Evolutionary conservation across 2,797 vertebrate species (phyloP).

Genomic region (Ctenosaura bakeri): DNA sequence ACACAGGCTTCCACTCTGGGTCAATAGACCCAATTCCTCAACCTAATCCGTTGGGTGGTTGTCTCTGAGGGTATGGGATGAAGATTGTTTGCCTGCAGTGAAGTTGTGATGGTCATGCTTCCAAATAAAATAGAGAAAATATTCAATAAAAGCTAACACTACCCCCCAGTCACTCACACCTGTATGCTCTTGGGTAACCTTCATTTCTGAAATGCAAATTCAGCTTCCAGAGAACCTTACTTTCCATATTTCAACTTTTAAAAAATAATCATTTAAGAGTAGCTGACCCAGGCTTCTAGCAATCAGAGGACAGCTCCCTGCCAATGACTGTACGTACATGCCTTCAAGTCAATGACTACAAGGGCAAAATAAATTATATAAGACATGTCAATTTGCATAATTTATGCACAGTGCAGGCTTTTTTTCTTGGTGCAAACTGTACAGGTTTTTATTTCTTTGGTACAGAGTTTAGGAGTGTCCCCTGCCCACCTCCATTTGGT

Average conservation of each 20-base stretch:
- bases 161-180: neutral
- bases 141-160: neutral
- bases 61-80: neutral
- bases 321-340: neutral
- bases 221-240: neutral
- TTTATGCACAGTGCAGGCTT: neutral
- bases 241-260: neutral
- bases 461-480: neutral
- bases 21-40: neutral
- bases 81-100: neutral
- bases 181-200: neutral
- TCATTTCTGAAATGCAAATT: neutral
- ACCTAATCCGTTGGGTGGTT: neutral
- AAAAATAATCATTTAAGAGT: too few relatives aligned
- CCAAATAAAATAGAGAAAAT: neutral
- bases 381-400: neutral
- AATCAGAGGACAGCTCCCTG: neutral
- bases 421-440: too few relatives aligned
- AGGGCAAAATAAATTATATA: neutral
- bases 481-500: neutral
- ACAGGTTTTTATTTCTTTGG: neutral
- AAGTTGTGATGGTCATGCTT: neutral
- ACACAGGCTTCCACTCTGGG: neutral
- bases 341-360: neutral
- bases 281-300: neutral